Evolutionary conservation across 2,797 vertebrate genomes (phyloP).

Genomic region (Lepidocolaptes lacrymiger): DNA sequence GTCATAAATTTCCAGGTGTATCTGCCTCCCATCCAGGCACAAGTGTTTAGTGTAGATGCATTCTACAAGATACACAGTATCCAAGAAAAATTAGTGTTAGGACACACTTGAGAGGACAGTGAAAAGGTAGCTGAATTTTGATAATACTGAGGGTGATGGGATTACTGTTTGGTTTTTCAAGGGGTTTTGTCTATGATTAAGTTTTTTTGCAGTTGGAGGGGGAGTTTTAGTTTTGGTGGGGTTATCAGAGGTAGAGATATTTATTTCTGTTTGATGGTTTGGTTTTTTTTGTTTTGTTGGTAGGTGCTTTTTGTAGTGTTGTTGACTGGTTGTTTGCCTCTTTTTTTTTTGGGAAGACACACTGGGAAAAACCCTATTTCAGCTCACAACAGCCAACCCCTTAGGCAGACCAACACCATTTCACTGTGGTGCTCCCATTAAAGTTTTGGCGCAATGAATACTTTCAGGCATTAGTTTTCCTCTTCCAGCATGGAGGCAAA

Average conservation of each 20-base stretch:
- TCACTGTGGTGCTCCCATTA: not conserved
- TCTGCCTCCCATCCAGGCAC: constrained; percentile 83
- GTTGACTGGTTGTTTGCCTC: not conserved
- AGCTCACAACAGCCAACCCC: not conserved
- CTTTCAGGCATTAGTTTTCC: not conserved
- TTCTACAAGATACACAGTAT: constrained; percentile 69
- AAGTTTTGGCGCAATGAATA: accelerated
- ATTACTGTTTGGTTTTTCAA: not conserved
- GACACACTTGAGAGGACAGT: not conserved
- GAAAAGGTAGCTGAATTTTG: not conserved
- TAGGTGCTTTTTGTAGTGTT: not conserved
- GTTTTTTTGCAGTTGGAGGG: accelerated
- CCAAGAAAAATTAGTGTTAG: not conserved
- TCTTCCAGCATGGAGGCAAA: not conserved
- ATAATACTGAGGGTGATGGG: not conserved
- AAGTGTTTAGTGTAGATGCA: constrained; percentile 87
- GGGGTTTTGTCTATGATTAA: not conserved
- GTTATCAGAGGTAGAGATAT: not conserved
- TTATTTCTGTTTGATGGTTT: not conserved
- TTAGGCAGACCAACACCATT: not conserved
- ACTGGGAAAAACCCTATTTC: not conserved
- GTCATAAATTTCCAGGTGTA: constrained; percentile 87
- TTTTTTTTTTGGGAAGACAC: not conserved
- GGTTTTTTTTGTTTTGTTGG: not conserved
- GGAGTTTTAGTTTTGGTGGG: not conserved